Percentiles rank a stretch among this genome's conserved stretches.
Conservation (phyloP, 2,888 invertebrate species). For the Coenonympha arcania region DNA sequence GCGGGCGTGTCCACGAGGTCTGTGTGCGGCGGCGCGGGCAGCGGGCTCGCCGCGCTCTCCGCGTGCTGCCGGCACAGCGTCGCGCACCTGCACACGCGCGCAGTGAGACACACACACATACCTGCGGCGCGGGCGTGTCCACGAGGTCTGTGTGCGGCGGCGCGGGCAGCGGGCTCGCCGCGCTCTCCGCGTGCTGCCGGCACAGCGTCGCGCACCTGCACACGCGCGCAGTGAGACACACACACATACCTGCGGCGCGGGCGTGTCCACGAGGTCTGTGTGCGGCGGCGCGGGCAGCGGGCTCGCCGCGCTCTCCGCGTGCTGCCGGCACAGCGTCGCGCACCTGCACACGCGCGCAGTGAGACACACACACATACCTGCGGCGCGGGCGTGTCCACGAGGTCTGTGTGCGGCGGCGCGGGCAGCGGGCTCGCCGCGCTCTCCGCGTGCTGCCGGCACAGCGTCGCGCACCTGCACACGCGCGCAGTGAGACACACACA, state of each 20-base stretch:
- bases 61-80: slow-evolving; percentile 58
- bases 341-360: slow-evolving; percentile 42
- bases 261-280: too few species aligned
- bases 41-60: slow-evolving; percentile 46
- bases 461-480: slow-evolving; percentile 51
- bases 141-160: slow-evolving; percentile 21
- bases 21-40: slow-evolving; percentile 27
- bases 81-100: slow-evolving; percentile 47
- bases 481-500: too few species aligned
- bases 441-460: slow-evolving; percentile 60
- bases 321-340: slow-evolving; percentile 55
- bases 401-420: slow-evolving; percentile 21
- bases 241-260: too few species aligned
- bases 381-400: too few species aligned
- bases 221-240: too few species aligned
- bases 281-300: slow-evolving; percentile 34
- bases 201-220: slow-evolving; percentile 57
- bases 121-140: too few species aligned
- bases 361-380: too few species aligned
- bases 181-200: slow-evolving; percentile 55
- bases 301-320: slow-evolving; percentile 49
- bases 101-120: too few species aligned
- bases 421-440: slow-evolving; percentile 42
- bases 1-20: too few species aligned
- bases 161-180: slow-evolving; percentile 38